These are phyloP conservation scores for Drosophila kikkawai DNA, from an alignment of 1,140 invertebrate genomes.

Conservation along the genomic window DNA sequence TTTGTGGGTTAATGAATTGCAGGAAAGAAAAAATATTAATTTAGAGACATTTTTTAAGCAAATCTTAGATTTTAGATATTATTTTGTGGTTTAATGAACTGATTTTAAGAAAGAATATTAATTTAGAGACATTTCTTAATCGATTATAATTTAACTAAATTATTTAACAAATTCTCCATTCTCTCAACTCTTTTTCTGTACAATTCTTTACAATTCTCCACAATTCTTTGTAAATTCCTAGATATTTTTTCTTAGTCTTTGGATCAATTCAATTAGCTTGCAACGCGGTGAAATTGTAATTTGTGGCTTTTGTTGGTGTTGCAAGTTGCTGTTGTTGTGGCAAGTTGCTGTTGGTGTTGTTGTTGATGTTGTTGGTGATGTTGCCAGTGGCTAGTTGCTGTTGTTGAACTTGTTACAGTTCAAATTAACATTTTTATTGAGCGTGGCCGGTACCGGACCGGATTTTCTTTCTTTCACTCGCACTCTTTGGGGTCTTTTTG, in stretches of 20 bases:
- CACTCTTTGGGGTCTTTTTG: neutral
- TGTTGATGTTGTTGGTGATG: conserved; percentile 15
- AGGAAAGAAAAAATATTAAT: neutral
- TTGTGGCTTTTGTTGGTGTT: conserved; percentile 15
- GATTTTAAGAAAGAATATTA: neutral
- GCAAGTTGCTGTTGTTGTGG: conserved; percentile 3
- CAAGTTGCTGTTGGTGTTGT: conserved; percentile 15
- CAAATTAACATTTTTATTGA: conserved; percentile 70
- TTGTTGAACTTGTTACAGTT: conserved; percentile 71
- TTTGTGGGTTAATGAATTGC: neutral
- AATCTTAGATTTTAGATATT: neutral
- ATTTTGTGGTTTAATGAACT: neutral
- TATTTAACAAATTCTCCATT: neutral
- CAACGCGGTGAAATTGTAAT: conserved; percentile 36
- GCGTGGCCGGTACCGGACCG: conserved; percentile 40
- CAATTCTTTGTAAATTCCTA: neutral
- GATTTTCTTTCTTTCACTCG: conserved; percentile 48
- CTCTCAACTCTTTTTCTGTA: neutral
- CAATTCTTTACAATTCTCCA: neutral
- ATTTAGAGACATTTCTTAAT: neutral
- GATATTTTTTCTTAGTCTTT: conserved; percentile 1
- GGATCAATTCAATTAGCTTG: conserved; percentile 19
- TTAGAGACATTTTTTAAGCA: neutral
- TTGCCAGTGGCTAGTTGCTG: conserved; percentile 22
- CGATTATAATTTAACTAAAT: no score